phyloP scores from a whole-genome alignment of 2,888 invertebrate genomes.

The Caenorhabditis japonica region DNA sequence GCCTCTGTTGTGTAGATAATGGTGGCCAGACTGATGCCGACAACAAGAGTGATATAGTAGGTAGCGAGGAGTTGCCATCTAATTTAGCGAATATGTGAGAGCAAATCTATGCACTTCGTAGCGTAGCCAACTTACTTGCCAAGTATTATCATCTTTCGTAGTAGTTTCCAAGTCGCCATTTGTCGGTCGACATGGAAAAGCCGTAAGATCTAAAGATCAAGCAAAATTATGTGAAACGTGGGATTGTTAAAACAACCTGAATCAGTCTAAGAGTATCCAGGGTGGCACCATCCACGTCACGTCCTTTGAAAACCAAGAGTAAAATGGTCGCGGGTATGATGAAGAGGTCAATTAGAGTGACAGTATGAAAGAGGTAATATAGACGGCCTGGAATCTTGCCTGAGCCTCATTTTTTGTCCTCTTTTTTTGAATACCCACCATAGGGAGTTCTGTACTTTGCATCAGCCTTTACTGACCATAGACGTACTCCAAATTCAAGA shows the following conservation, averaged over 20 bases:
- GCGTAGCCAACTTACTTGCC: conserved; percentile 51
- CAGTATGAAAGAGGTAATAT: conserved; percentile 58
- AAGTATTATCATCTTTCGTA: conserved; percentile 65
- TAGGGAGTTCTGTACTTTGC: conserved; percentile 64
- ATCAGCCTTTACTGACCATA: conserved; percentile 72
- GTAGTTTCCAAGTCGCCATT: conserved; percentile 69
- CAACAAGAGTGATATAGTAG: conserved; percentile 68
- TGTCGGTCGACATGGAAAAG: conserved; percentile 73
- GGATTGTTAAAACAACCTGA: conserved; percentile 58
- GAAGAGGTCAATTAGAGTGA: conserved; percentile 66
- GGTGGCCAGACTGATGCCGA: conserved; percentile 61
- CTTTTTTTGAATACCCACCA: conserved; percentile 35
- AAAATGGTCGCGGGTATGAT: conserved; percentile 68
- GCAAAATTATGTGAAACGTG: neutral
- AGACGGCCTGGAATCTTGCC: conserved; percentile 60
- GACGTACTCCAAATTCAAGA: conserved; percentile 64
- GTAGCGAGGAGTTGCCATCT: conserved; percentile 65
- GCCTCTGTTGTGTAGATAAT: conserved; percentile 64
- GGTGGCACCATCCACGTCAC: conserved; percentile 51
- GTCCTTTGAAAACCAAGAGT: conserved; percentile 58
- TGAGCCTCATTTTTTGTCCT: too few species aligned
- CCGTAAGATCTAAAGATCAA: conserved; percentile 72
- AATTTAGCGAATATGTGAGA: conserved; percentile 1
- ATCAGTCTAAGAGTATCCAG: conserved; percentile 57
- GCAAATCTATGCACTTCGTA: neutral